Conservation (phyloP, 1,140 invertebrate species). For the Plectrocnemia conspersa region DNA sequence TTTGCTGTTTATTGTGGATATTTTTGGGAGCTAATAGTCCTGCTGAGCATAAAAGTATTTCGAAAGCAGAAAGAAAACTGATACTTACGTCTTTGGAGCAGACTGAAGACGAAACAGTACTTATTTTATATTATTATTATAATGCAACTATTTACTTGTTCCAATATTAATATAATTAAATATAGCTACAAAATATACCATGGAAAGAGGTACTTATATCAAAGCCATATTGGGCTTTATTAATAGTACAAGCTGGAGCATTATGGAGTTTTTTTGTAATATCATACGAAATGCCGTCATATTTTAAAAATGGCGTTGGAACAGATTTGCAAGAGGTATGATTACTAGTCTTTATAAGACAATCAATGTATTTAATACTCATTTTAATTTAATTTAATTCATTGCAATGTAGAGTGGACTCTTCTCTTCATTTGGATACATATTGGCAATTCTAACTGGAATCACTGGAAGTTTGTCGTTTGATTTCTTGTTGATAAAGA, state of each 20-base stretch:
- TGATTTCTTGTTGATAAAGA: neutral
- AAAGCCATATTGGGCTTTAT: slow-evolving; percentile 2
- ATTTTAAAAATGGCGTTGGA: slow-evolving; percentile 15
- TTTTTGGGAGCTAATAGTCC: neutral
- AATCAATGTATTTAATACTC: too few species aligned
- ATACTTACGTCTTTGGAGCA: slow-evolving; percentile 4
- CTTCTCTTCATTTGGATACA: neutral
- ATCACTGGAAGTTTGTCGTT: neutral
- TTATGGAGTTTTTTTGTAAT: slow-evolving; percentile 12
- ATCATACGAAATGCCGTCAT: slow-evolving; percentile 3
- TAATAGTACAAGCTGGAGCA: slow-evolving; percentile 5
- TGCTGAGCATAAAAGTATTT: slow-evolving; percentile 1
- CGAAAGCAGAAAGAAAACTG: neutral
- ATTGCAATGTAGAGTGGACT: slow-evolving; percentile 8
- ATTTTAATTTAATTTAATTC: too few species aligned
- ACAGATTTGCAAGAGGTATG: slow-evolving; percentile 11
- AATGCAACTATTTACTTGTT: neutral
- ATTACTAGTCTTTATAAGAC: too few species aligned
- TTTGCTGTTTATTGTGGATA: slow-evolving; percentile 4
- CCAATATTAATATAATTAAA: neutral
- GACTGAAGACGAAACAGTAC: neutral
- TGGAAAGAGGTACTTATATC: slow-evolving; percentile 12
- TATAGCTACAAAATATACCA: slow-evolving; percentile 4
- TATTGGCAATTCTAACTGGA: neutral
- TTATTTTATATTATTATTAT: neutral